Conservation (phyloP, 2,888 invertebrate genomes). For the Apodemia duryi region DNA sequence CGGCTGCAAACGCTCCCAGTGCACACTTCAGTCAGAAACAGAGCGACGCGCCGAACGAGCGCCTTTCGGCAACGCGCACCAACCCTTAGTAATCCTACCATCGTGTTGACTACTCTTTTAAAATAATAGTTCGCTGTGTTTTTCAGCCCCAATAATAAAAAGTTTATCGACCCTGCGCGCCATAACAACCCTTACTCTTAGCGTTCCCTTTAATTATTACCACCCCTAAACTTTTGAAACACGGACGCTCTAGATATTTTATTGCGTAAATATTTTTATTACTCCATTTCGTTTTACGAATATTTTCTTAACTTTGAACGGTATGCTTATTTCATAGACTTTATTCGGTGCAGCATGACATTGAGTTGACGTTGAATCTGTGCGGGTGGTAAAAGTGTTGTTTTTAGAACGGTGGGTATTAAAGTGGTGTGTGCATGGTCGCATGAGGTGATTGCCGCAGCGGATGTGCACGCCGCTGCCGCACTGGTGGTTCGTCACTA, state of each 20-base stretch:
- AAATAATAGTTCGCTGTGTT: conserved; percentile 20
- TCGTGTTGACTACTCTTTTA: conserved; percentile 5
- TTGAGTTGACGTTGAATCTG: conserved; percentile 4
- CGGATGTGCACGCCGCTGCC: conserved; percentile 76
- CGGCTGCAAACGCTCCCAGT: conserved; percentile 56
- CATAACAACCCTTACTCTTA: conserved; percentile 72
- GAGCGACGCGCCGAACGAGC: conserved; percentile 69
- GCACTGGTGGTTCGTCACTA: conserved; percentile 64
- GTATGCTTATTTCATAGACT: background rate
- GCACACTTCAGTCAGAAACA: conserved; percentile 61
- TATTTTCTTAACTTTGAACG: background rate
- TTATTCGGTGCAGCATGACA: background rate
- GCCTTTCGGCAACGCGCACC: conserved; percentile 59
- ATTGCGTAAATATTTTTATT: conserved; percentile 64
- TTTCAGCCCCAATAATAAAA: conserved; percentile 40
- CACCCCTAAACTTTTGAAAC: conserved; percentile 73
- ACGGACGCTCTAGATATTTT: conserved; percentile 53
- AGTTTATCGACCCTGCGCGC: conserved; percentile 71
- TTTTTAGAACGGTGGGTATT: conserved; percentile 15
- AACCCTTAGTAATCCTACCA: conserved; percentile 28
- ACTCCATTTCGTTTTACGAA: conserved; percentile 37
- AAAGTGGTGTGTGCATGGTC: conserved; percentile 30
- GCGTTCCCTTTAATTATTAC: conserved; percentile 76
- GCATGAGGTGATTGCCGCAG: conserved; percentile 49
- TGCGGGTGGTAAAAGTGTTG: conserved; percentile 11